These are phyloP conservation scores for Eospalax fontanierii DNA, from an alignment of 2,797 vertebrate species.

Conservation along the genomic window DNA sequence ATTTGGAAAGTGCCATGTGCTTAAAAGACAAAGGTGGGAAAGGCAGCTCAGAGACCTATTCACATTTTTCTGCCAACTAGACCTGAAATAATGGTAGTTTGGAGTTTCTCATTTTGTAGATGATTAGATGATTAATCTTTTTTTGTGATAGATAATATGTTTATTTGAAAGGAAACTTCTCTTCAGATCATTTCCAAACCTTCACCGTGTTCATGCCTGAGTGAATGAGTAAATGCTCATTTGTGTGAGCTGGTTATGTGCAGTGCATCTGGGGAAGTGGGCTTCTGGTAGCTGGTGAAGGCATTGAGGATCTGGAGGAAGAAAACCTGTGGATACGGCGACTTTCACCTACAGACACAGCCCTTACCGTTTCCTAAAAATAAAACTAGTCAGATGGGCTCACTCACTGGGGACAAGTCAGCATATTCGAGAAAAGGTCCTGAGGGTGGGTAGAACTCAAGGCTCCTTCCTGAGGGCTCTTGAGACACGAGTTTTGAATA, in stretches of 20 bases:
- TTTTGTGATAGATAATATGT: conserved; percentile 17
- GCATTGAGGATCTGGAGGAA: conserved; percentile 20
- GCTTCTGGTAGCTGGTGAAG: neutral
- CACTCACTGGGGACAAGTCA: neutral
- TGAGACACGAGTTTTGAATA: neutral
- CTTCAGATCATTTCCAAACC: conserved; percentile 38
- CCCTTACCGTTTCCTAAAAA: neutral
- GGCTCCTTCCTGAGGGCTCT: neutral
- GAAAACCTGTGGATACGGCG: neutral
- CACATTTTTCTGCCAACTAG: conserved; percentile 32
- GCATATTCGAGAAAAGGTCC: conserved; percentile 4
- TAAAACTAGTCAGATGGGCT: conserved; percentile 20
- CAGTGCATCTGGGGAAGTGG: neutral
- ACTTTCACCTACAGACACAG: neutral
- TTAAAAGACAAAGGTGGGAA: neutral
- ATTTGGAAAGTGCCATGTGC: neutral
- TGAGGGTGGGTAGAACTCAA: neutral
- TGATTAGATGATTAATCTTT: conserved; percentile 63
- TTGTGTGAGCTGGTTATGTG: conserved; percentile 36
- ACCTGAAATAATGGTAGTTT: conserved; percentile 45
- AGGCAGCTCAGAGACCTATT: conserved; percentile 9
- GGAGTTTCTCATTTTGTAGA: conserved; percentile 63
- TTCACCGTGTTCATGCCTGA: conserved; percentile 48
- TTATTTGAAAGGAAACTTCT: conserved; percentile 69
- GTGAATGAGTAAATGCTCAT: conserved; percentile 51